Evolutionary conservation across 2,797 vertebrate species (phyloP).

Genomic region (Emydoidea blandingii): DNA sequence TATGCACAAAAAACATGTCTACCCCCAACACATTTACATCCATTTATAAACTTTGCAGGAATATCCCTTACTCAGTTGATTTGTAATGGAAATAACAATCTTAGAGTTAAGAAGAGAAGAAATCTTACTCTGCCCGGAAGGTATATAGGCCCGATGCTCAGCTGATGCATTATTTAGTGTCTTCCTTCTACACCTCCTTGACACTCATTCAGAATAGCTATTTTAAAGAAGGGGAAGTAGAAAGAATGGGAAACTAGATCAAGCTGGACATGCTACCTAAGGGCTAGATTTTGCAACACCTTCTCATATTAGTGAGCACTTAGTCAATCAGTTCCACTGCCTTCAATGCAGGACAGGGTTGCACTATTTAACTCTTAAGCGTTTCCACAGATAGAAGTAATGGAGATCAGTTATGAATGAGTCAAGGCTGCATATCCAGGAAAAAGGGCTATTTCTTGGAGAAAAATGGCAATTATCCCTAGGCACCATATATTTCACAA

Average conservation of each 20-base stretch:
- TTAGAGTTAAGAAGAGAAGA: not conserved
- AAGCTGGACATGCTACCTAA: not conserved
- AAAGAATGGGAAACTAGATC: not conserved
- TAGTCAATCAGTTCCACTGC: not conserved
- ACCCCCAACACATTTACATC: not conserved
- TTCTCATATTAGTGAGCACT: not conserved
- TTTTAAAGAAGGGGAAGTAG: accelerated
- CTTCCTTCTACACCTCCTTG: not conserved
- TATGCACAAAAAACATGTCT: constrained; percentile 15
- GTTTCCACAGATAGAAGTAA: not conserved
- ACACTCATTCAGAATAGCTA: not conserved
- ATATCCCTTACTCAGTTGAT: not conserved
- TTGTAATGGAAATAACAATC: not conserved
- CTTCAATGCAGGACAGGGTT: constrained; percentile 21
- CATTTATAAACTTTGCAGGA: not conserved
- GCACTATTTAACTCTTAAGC: not conserved
- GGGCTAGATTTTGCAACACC: not conserved
- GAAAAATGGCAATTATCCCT: not conserved
- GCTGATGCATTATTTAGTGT: not conserved
- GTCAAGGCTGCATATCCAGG: accelerated
- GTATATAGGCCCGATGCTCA: not conserved
- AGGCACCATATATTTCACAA: not conserved
- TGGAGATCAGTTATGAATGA: not conserved
- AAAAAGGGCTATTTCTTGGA: not conserved
- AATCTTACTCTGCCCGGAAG: not conserved